Conservation (phyloP, 1,140 invertebrate genomes). For the Sycophila sp. region DNA sequence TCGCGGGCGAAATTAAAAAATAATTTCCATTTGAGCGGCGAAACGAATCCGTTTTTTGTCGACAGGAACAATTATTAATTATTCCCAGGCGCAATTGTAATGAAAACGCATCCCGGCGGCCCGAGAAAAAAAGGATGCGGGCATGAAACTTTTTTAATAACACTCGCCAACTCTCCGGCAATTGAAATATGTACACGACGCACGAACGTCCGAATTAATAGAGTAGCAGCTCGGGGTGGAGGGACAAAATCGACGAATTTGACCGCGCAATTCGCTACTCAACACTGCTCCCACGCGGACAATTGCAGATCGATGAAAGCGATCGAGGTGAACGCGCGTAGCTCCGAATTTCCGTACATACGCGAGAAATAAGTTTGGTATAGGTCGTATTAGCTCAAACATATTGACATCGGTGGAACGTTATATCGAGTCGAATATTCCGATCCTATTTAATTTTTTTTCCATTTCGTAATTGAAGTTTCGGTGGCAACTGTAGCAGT, state of each 20-base stretch:
- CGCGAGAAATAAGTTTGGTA: background rate
- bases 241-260: too few species aligned
- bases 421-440: background rate
- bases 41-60: background rate
- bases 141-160: slow-evolving; percentile 4
- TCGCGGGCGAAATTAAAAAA: background rate
- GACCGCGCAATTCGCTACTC: background rate
- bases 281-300: background rate
- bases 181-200: background rate
- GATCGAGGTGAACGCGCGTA: background rate
- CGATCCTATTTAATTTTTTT: background rate
- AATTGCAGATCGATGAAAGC: background rate
- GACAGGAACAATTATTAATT: background rate
- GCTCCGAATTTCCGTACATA: background rate
- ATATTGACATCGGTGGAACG: background rate
- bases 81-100: background rate
- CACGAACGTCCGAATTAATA: background rate
- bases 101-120: background rate
- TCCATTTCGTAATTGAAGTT: background rate
- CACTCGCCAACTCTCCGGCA: background rate
- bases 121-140: background rate
- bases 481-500: background rate
- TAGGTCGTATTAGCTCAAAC: background rate
- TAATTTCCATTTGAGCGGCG: background rate
- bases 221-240: too few species aligned